A percentile compares a stretch with the other conserved stretches of the same genome.
Evolutionary conservation across 1,140 invertebrate species (phyloP).

Genomic region (Pogonomyrmex barbatus): DNA sequence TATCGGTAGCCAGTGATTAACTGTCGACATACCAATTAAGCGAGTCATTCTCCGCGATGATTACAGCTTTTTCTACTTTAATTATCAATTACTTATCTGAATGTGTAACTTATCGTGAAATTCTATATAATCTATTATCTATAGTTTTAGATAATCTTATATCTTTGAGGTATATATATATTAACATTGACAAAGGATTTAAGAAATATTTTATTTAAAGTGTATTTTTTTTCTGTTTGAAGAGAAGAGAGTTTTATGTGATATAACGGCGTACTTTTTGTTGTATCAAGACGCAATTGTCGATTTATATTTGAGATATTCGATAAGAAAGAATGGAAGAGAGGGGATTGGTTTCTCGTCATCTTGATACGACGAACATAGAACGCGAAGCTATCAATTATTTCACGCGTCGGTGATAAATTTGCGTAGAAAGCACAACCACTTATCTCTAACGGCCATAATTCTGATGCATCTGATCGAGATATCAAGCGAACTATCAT

Average conservation of each 20-base stretch:
- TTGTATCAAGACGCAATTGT: not conserved
- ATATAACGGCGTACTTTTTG: not conserved
- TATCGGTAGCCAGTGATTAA: slow-evolving; percentile 12
- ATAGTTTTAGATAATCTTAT: not conserved
- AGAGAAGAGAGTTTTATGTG: not conserved
- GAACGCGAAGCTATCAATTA: slow-evolving; percentile 55
- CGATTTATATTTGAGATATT: not conserved
- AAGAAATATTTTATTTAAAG: not conserved
- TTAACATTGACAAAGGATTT: not conserved
- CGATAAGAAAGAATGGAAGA: slow-evolving; percentile 42
- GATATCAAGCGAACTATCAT: slow-evolving; percentile 57
- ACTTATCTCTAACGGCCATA: slow-evolving; percentile 46
- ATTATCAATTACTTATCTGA: slow-evolving; percentile 16
- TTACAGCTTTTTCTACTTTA: not conserved
- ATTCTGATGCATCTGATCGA: slow-evolving; percentile 42
- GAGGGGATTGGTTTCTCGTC: slow-evolving; percentile 34
- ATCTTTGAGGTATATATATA: not conserved
- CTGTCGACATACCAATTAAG: slow-evolving; percentile 45
- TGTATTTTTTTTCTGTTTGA: not conserved
- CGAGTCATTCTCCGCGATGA: not conserved
- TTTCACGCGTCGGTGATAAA: slow-evolving; percentile 58
- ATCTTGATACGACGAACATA: slow-evolving; percentile 50
- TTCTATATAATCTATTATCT: not conserved
- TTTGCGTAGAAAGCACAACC: slow-evolving; percentile 58
- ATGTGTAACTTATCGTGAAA: not conserved